phyloP scores from a whole-genome alignment of 2,888 invertebrate genomes.

The Nomada goodeniana region DNA sequence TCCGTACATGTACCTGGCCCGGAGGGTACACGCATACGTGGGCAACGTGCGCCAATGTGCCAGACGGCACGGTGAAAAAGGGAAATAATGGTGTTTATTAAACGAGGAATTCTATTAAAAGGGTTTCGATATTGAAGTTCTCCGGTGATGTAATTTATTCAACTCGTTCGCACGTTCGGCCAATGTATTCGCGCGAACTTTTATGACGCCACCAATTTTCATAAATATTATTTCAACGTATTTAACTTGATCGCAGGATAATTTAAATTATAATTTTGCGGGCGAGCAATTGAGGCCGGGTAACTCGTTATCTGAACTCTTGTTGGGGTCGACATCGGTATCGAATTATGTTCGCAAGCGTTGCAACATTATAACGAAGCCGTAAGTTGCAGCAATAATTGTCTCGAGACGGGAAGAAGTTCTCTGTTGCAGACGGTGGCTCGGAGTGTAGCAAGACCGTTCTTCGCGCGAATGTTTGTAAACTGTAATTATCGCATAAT shows the following conservation, averaged over 20 bases:
- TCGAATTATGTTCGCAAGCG: neutral
- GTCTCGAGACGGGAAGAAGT: neutral
- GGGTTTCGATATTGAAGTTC: too few relatives aligned
- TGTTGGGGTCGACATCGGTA: neutral
- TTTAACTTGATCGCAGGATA: neutral
- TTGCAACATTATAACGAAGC: neutral
- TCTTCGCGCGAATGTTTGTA: neutral
- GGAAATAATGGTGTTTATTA: too few relatives aligned
- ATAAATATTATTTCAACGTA: too few relatives aligned
- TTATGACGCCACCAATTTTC: too few relatives aligned
- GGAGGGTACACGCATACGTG: too few relatives aligned
- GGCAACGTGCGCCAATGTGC: too few relatives aligned
- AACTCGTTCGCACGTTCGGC: too few relatives aligned
- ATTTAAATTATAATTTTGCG: neutral
- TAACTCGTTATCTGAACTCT: constrained; percentile 3
- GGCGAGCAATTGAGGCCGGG: too few relatives aligned
- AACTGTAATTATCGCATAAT: constrained; percentile 12
- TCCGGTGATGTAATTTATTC: too few relatives aligned
- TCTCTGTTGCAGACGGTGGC: neutral
- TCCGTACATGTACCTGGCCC: neutral
- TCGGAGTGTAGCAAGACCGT: neutral
- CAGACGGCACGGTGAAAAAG: too few relatives aligned
- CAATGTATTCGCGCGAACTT: too few relatives aligned
- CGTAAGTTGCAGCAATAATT: neutral
- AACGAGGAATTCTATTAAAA: too few relatives aligned